Conservation (phyloP, 2,888 invertebrate genomes). For the Parnassius glacialis region DNA sequence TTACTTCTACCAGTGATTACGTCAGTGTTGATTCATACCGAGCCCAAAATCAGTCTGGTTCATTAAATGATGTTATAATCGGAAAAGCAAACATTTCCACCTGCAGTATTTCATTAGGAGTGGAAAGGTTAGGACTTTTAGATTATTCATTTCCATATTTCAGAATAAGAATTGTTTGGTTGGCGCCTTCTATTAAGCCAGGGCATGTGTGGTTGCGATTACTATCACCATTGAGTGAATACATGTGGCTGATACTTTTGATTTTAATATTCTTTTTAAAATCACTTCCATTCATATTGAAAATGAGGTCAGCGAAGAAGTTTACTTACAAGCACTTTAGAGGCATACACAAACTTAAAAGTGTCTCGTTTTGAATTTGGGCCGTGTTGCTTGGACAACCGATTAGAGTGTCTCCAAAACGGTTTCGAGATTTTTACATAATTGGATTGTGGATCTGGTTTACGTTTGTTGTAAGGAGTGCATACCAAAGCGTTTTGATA, state of each 20-base stretch:
- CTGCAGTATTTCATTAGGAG: slow-evolving; percentile 54
- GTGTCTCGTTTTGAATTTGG: slow-evolving; percentile 56
- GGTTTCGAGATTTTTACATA: slow-evolving; percentile 64
- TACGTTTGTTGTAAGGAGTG: slow-evolving; percentile 60
- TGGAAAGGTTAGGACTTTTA: slow-evolving; percentile 49
- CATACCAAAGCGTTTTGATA: slow-evolving; percentile 64
- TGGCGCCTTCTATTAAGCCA: slow-evolving; percentile 54
- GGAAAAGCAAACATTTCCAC: slow-evolving; percentile 60
- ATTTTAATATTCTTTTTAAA: slow-evolving; percentile 50
- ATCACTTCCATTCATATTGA: slow-evolving; percentile 49
- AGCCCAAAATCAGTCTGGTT: slow-evolving; percentile 59
- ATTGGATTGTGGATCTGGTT: slow-evolving; percentile 64
- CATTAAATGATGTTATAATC: slow-evolving; percentile 55
- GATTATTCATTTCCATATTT: slow-evolving; percentile 61
- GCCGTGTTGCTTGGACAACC: slow-evolving; percentile 61
- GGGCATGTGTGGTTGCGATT: slow-evolving; percentile 58
- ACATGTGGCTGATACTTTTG: slow-evolving; percentile 56
- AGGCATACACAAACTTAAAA: slow-evolving; percentile 46
- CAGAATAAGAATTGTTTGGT: slow-evolving; percentile 56
- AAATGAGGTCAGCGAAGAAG: slow-evolving; percentile 42
- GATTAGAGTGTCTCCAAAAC: slow-evolving; percentile 48
- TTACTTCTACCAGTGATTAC: slow-evolving; percentile 52
- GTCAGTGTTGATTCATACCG: slow-evolving; percentile 57
- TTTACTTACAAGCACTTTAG: slow-evolving; percentile 51
- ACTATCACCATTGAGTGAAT: slow-evolving; percentile 57